Evolutionary conservation across 2,888 invertebrate species (phyloP).

Genomic region (Hedya salicella): DNA sequence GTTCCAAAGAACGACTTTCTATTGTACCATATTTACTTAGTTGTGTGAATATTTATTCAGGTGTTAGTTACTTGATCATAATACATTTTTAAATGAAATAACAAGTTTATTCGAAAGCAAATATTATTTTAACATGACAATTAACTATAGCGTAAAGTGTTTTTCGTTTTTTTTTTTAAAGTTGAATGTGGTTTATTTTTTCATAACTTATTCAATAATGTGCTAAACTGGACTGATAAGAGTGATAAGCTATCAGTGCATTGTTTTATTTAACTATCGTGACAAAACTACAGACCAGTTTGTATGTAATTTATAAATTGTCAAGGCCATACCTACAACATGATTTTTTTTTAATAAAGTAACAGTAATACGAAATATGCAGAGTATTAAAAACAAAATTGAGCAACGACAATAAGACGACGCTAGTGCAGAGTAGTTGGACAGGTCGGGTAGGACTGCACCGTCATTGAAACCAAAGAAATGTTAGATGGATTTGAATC

Average conservation of each 20-base stretch:
- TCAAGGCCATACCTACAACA: too few relatives aligned
- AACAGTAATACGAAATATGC: too few relatives aligned
- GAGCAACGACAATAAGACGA: too few relatives aligned
- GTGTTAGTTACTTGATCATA: conserved; percentile 7
- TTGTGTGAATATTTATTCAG: conserved; percentile 22
- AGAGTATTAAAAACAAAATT: too few relatives aligned
- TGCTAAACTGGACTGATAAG: conserved; percentile 10
- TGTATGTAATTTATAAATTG: too few relatives aligned
- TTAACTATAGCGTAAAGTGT: conserved; percentile 4
- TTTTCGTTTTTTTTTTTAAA: conserved; percentile 4
- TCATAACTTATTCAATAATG: not conserved
- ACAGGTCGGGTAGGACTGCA: too few relatives aligned
- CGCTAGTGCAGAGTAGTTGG: too few relatives aligned
- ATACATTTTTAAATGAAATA: conserved; percentile 6
- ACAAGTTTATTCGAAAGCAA: conserved; percentile 22
- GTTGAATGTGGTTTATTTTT: conserved; percentile 3
- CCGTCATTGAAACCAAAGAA: too few relatives aligned
- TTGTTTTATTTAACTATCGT: not conserved
- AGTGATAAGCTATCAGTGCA: conserved; percentile 21
- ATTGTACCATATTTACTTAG: conserved; percentile 24
- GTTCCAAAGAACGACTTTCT: not conserved
- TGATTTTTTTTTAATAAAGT: too few relatives aligned
- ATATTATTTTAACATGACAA: not conserved
- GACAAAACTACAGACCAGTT: not conserved
- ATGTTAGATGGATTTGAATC: too few relatives aligned